These are phyloP conservation scores for Melitaea cinxia DNA, from an alignment of 1,140 invertebrate genomes.

Conservation along the genomic window DNA sequence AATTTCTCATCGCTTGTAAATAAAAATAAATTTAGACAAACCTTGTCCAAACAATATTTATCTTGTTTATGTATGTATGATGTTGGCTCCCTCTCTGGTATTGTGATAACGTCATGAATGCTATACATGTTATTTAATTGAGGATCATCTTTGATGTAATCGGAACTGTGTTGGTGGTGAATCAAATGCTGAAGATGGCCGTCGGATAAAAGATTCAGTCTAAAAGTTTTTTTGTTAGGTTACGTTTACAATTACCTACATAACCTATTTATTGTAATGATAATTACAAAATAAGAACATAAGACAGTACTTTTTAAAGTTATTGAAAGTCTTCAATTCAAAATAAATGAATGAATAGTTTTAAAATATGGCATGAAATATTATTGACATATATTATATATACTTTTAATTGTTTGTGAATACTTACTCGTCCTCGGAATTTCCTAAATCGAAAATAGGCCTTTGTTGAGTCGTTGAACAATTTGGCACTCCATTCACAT, in stretches of 20 bases:
- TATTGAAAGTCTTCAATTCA: too few species aligned
- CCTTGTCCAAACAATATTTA: conserved; percentile 91
- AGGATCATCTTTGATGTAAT: conserved; percentile 80
- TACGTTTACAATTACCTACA: too few species aligned
- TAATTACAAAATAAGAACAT: too few species aligned
- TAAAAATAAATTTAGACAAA: too few species aligned
- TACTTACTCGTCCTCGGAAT: conserved; percentile 78
- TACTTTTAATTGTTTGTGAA: conserved; percentile 7
- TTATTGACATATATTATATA: neutral
- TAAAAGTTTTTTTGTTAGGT: conserved; percentile 43
- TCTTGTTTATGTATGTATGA: conserved; percentile 88
- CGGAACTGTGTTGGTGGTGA: conserved; percentile 80
- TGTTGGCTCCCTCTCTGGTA: conserved; percentile 80
- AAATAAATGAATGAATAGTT: too few species aligned
- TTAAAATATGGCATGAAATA: too few species aligned
- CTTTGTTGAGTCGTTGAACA: conserved; percentile 87
- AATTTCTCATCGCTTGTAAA: too few species aligned
- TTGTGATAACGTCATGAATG: conserved; percentile 65
- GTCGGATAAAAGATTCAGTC: conserved; percentile 85
- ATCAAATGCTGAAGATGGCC: conserved; percentile 88
- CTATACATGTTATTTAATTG: conserved; percentile 57
- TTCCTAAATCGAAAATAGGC: conserved; percentile 85
- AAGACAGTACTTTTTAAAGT: too few species aligned
- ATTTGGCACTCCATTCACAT: conserved; percentile 85
- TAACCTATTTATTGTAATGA: too few species aligned